Conservation (phyloP, 1,140 invertebrate genomes). For the Cydia splendana region DNA sequence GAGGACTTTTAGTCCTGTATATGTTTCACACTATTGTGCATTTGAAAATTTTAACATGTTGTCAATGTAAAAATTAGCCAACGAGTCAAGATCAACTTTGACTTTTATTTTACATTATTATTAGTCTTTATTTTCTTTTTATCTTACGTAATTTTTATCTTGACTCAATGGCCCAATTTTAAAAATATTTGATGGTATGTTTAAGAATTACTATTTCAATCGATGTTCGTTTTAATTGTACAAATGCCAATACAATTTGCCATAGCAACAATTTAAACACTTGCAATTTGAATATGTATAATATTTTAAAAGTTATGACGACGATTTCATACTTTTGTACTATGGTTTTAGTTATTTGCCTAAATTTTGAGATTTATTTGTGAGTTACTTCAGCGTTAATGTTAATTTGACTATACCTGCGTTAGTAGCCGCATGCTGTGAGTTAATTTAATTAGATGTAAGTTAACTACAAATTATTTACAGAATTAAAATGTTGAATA, state of each 20-base stretch:
- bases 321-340: constrained; percentile 22
- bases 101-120: not conserved
- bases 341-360: constrained; percentile 7
- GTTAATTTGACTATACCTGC: constrained; percentile 20
- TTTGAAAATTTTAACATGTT: not conserved
- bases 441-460: constrained; percentile 24
- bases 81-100: not conserved
- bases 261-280: not conserved
- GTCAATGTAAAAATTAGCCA: not conserved
- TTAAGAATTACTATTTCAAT: not conserved
- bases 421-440: constrained; percentile 5
- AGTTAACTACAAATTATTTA: not conserved
- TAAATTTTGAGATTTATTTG: constrained; percentile 21
- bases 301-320: constrained; percentile 7
- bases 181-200: not conserved
- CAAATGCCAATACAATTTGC: constrained; percentile 3
- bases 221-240: not conserved
- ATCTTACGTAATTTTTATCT: not conserved
- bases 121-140: not conserved
- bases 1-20: not conserved
- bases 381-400: not conserved
- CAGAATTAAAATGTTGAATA: constrained; percentile 8
- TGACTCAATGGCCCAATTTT: not conserved
- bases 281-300: not conserved
- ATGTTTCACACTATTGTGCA: not conserved